Base-by-base conservation (phyloP, 2,797 vertebrate genomes). In the Helicolenus hilgendorfi region DNA sequence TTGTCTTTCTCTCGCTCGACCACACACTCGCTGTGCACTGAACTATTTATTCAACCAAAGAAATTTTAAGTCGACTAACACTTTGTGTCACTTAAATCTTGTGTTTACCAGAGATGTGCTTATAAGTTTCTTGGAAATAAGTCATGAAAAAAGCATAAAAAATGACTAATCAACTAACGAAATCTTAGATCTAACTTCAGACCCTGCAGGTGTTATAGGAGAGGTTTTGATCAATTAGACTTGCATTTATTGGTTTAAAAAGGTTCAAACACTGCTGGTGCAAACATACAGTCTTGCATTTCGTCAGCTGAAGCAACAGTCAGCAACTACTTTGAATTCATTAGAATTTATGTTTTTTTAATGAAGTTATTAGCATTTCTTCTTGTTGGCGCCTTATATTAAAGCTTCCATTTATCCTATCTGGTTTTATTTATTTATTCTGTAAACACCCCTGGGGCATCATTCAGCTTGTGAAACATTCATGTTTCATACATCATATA, bases 261-360 rank as follows among this genome's bases (percentile, higher is more conserved):
- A 60, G 41, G 27, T 67, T 65, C 3, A 55, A 79, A 75, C n/a
- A 10, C 2, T 58, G 7, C 49, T 74, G 10, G 5, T 35, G 74
- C 4, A 35, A 68, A n/a, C 11, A 2, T 15, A 2, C 13, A 63
- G 38, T 26, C 63, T 29, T 77, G 20, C 63, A 83, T 71, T 29
- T 56, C 69, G 35, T 79, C 68, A 85, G 63, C 67, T 81, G 68
- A 75, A 71, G 63, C 33, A 33, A 60, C 65, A 81, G 71, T 82
- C 74, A 84, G 64, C 76, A 67, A 38, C 55, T 77, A 70, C 72
- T 80, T 62, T 27, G 83, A 89, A 90, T 88, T 36, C 45, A 90
- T 83, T 91, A 59, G 69, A 86, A 91, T 87, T 18, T 78, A 92
- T 94, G 69, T 85, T 56, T 70, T 77, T 87, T 87, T 68, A 83